Conservation (phyloP, 2,113 vertebrate species). For the Entosphenus tridentatus region DNA sequence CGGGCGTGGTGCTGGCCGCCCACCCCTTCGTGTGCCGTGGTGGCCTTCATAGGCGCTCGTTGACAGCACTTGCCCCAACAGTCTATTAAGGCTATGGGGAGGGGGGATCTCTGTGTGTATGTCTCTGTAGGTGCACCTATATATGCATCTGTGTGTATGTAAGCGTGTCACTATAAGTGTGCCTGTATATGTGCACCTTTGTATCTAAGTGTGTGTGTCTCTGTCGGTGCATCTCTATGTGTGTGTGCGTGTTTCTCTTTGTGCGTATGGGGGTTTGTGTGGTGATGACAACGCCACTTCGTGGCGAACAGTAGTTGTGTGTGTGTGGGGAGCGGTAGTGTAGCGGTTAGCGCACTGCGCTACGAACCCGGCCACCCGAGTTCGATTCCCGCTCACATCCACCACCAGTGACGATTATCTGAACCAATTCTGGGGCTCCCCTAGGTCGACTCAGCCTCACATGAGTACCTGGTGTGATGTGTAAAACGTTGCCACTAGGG, state of each 20-base stretch:
- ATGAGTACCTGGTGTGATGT: background rate
- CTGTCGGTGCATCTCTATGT: background rate
- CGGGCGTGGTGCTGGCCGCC: too few species aligned
- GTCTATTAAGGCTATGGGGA: too few species aligned
- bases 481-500: background rate
- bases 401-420: background rate
- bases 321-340: background rate
- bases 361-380: background rate
- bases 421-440: background rate
- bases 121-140: background rate
- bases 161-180: background rate
- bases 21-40: too few species aligned
- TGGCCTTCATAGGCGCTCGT: too few species aligned
- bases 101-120: too few species aligned
- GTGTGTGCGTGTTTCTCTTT: background rate
- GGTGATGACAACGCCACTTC: background rate
- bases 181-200: background rate
- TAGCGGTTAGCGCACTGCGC: background rate
- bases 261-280: background rate
- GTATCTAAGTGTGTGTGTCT: background rate
- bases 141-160: background rate
- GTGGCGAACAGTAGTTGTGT: background rate
- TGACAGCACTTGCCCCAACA: too few species aligned
- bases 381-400: background rate
- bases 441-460: background rate